Conservation (phyloP, 2,797 vertebrate genomes). For the Hipposideros larvatus region DNA sequence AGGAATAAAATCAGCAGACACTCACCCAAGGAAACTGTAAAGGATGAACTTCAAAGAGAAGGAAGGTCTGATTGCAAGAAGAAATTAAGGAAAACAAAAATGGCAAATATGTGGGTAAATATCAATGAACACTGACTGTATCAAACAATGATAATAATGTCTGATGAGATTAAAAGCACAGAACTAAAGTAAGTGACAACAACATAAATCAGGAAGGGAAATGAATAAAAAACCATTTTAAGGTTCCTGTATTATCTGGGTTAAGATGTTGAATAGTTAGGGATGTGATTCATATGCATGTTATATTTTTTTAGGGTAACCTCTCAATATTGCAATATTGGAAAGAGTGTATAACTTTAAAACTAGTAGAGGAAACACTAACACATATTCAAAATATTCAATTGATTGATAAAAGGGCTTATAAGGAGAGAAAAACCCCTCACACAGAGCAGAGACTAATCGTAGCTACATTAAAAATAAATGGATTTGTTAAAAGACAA, state of each 20-base stretch:
- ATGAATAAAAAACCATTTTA: not conserved
- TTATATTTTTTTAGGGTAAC: not conserved
- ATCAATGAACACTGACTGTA: not conserved
- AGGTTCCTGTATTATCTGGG: not conserved
- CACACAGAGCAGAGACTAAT: not conserved
- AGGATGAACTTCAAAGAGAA: conserved; percentile 21
- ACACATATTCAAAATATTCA: not conserved
- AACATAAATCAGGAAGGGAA: not conserved
- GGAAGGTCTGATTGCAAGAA: not conserved
- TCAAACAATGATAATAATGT: not conserved
- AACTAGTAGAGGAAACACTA: not conserved
- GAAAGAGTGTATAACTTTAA: not conserved
- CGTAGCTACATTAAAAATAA: not conserved
- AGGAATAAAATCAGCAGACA: not conserved
- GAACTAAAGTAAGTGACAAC: not conserved
- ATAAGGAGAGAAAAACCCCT: not conserved
- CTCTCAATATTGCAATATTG: not conserved
- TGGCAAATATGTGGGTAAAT: not conserved
- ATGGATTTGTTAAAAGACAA: not conserved
- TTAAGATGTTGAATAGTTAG: not conserved
- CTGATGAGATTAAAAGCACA: not conserved
- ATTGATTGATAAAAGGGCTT: not conserved
- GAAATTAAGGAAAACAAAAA: not conserved
- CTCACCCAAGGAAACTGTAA: not conserved
- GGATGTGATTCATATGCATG: not conserved